Base-by-base conservation (phyloP, 2,888 invertebrate species). In the Mesorhabditis spiculigera region DNA sequence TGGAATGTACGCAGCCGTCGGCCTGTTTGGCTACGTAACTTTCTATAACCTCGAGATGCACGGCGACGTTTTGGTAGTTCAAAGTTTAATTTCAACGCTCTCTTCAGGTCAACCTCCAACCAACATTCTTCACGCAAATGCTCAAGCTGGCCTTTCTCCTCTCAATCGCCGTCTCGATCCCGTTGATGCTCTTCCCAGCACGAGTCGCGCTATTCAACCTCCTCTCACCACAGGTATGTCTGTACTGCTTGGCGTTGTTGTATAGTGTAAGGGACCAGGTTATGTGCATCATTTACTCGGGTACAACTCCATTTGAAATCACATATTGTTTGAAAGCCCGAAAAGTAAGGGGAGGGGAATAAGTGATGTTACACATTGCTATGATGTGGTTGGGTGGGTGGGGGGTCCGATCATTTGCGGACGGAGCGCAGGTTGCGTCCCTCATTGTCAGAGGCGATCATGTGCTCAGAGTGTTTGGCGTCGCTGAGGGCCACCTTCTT, bases 181-280 rank as follows among this genome's bases (percentile, higher is more conserved):
- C 97, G 1, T 90, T 98, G 76, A 93, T 95, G 80, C 93, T 97
- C 86, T 96, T 96, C 87, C 97, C 97, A 0, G 95, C 95, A 86
- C 89, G 97, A 72, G 93, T 93, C 10, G 94, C 95, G 86, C 89
- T 97, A 43, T 93, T 94, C 88, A 96, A 95, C 0, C 90, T 97
- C 71, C 88, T 95, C 5, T 71, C 28, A 68, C 42, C 58, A 66
- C 8, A 50, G 50, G 50, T 28, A 28, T 28, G 28, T 28, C 28
- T 28, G 28, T 28, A 28, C 28, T 28, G 28, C 28, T 28, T 28
- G 28, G 28, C 3, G 28, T 28, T 78, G 8, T 61, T 74, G 45
- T 65, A 43, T n/a, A 63, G 41, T 1, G 44, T 6, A 28, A 63
- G 6, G 4, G 43, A 13, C 61, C 65, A 65, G 16, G 64, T 13